Conservation (phyloP, 64 coral and sea anemone genomes). For the Acropora yongei region DNA sequence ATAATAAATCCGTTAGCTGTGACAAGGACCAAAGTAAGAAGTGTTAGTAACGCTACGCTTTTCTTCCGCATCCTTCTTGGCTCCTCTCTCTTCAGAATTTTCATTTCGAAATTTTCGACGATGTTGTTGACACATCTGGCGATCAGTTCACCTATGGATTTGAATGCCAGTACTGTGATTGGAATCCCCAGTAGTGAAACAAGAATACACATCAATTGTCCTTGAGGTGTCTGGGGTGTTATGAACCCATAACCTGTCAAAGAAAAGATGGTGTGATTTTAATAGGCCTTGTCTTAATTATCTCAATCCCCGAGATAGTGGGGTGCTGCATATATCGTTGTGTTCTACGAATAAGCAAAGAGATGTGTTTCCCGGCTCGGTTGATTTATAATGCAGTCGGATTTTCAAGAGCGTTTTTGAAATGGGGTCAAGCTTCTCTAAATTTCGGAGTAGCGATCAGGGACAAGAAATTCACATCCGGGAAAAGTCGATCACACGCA, state of each 20-base stretch:
- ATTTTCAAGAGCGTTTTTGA: too few relatives aligned
- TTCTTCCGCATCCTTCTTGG: constrained; percentile 32
- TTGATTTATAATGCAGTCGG: too few relatives aligned
- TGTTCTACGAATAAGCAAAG: too few relatives aligned
- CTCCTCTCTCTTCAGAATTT: constrained; percentile 34
- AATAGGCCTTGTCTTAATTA: too few relatives aligned
- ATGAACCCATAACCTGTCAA: constrained; percentile 72
- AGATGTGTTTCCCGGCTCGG: too few relatives aligned
- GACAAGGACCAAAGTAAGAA: constrained; percentile 13
- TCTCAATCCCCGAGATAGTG: too few relatives aligned
- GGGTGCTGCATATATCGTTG: too few relatives aligned
- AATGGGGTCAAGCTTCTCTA: too few relatives aligned
- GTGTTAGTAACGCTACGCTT: background rate
- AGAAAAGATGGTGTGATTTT: background rate
- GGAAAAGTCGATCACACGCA: too few relatives aligned
- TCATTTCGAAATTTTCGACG: constrained; percentile 50
- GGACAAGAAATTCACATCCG: too few relatives aligned
- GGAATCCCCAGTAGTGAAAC: constrained; percentile 68
- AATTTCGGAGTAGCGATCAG: too few relatives aligned
- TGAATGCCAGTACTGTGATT: constrained; percentile 52
- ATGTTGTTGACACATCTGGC: background rate
- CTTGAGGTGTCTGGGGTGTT: constrained; percentile 66
- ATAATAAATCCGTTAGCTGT: background rate
- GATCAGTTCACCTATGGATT: constrained; percentile 64
- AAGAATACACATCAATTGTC: constrained; percentile 63